Percentiles rank a stretch among this genome's conserved stretches.
Evolutionary conservation across 2,888 invertebrate species (phyloP).

Genomic region (Drosophila atroscutellata): DNA sequence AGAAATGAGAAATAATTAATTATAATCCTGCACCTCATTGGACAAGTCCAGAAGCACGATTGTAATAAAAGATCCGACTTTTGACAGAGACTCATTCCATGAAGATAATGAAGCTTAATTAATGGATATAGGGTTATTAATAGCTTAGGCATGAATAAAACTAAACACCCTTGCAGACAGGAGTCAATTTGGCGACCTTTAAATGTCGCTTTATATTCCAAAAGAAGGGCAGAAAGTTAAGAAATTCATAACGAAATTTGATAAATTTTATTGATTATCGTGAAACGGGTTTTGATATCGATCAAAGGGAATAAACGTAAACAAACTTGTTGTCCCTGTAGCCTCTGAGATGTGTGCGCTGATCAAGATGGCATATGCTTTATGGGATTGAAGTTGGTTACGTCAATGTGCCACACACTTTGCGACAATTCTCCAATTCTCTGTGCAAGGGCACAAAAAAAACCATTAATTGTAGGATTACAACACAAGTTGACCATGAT

Average conservation of each 20-base stretch:
- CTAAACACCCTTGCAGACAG: neutral
- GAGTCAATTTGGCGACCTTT: neutral
- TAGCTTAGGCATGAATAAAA: neutral
- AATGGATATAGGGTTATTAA: neutral
- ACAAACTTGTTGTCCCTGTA: neutral
- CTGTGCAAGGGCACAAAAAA: neutral
- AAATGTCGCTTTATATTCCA: neutral
- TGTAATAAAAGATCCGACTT: neutral
- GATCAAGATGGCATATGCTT: neutral
- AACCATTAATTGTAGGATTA: neutral
- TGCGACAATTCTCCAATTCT: neutral
- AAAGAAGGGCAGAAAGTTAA: neutral
- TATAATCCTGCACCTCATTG: neutral
- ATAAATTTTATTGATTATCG: neutral
- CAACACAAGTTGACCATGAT: neutral
- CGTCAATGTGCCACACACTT: neutral
- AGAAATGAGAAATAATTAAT: neutral
- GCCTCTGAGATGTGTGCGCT: neutral
- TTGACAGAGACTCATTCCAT: neutral
- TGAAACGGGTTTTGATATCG: neutral
- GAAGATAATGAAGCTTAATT: neutral
- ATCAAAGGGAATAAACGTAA: neutral
- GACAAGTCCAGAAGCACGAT: neutral
- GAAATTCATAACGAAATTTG: neutral
- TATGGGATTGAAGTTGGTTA: neutral